These are phyloP conservation scores for Phengaris alcon DNA, from an alignment of 2,888 invertebrate genomes.

Conservation along the genomic window DNA sequence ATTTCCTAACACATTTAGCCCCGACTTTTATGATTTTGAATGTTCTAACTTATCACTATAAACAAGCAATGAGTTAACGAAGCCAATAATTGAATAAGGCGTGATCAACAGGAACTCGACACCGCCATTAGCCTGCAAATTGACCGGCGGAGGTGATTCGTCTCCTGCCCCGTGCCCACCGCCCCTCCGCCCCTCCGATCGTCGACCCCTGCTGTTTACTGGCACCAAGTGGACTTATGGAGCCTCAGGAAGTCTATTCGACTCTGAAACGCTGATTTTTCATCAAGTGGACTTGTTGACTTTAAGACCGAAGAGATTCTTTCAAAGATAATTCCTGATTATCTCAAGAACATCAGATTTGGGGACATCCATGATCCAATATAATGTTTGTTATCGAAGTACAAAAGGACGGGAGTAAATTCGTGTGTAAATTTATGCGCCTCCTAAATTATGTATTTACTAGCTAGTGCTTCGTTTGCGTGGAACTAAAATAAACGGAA, in stretches of 20 bases:
- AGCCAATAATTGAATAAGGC: neutral
- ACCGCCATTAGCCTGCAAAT: constrained; percentile 12
- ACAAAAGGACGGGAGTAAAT: too few species aligned
- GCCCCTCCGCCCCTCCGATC: neutral
- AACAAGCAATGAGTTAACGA: neutral
- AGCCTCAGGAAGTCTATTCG: neutral
- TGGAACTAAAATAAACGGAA: too few species aligned
- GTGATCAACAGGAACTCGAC: constrained; percentile 8
- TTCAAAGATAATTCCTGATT: neutral
- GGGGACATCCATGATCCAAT: neutral
- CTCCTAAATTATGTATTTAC: neutral
- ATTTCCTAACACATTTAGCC: neutral
- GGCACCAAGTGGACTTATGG: neutral
- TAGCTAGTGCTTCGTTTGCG: too few species aligned
- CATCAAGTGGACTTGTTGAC: neutral
- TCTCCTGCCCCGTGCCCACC: neutral
- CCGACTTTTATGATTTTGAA: neutral
- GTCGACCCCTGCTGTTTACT: neutral
- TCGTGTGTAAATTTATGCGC: neutral
- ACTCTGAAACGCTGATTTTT: too few species aligned
- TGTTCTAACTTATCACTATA: neutral
- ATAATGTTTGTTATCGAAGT: neutral
- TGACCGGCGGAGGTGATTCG: constrained; percentile 6
- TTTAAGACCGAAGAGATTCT: neutral
- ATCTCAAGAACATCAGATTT: neutral